phyloP scores from a whole-genome alignment of 2,888 invertebrate species.

The Phymatocera aterrima region DNA sequence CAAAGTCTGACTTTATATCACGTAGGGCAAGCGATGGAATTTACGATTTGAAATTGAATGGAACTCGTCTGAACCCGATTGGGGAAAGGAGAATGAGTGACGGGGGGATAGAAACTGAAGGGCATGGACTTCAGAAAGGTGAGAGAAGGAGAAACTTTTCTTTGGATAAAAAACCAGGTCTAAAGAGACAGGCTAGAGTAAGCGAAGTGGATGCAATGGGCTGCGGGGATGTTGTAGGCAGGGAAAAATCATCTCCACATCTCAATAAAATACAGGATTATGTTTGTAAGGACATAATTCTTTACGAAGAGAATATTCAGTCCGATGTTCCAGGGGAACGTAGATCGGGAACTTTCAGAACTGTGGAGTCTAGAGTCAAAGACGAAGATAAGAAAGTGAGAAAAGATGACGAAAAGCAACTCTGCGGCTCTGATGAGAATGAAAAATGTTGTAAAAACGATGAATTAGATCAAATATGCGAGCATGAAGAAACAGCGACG shows the following conservation, averaged over 20 bases:
- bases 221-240: background rate
- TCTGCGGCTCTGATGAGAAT: constrained; percentile 46
- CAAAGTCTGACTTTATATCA: constrained; percentile 33
- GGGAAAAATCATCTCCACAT: background rate
- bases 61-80: constrained; percentile 43
- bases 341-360: constrained; percentile 31
- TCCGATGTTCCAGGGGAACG: no score
- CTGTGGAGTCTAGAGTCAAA: constrained; percentile 30
- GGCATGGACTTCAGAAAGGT: constrained; percentile 36
- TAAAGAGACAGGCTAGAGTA: constrained; percentile 67
- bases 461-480: constrained; percentile 51
- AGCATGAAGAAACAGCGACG: constrained; percentile 50
- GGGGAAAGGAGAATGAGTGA: constrained; percentile 65
- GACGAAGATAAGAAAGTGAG: constrained; percentile 28
- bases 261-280: background rate
- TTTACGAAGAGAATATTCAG: background rate
- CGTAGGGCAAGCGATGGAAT: constrained; percentile 64
- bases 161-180: constrained; percentile 60
- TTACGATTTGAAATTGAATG: constrained; percentile 49
- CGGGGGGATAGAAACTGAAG: constrained; percentile 51
- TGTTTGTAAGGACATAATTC: background rate
- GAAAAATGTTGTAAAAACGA: constrained; percentile 51
- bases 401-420: constrained; percentile 20
- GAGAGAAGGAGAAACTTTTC: no score
- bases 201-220: constrained; percentile 56